Evolutionary conservation across 2,888 invertebrate genomes (phyloP), one percentile per base, ranked within the genome.

Genomic region (Theodoxus fluviatilis): DNA sequence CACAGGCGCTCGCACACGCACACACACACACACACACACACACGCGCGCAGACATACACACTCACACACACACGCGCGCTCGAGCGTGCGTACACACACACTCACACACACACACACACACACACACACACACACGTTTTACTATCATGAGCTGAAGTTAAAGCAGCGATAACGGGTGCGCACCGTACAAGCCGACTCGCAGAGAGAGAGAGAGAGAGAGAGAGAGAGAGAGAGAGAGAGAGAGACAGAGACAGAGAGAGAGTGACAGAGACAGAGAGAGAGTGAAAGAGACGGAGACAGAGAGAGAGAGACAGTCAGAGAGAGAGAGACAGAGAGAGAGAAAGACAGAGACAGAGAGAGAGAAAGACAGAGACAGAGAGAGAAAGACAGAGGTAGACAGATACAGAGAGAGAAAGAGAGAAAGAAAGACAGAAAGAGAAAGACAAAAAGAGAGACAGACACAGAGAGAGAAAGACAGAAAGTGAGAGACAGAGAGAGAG

Each of bases 401-500:
- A 35, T 37, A 12, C 3, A 28, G 40, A 22, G 68, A 6, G 67
- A 12, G 67, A 55, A 55, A 12, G 37, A 37, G 67, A 33, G 67
- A 37, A 33, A 33, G 49, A 37, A 55, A 37, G 67, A 55, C n/a
- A n/a, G n/a, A 52, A 31, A 55, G 12, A 55, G 12, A 55, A 4
- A 25, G 55, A 55, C 3, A 55, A 31, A 55, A 2, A 55, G 12
- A 25, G 55, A 55, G 25, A 55, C 28, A 55, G 55, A 25, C 28
- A 55, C 3, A 55, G 25, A 25, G 25, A 55, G 12, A 55, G 15
- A 22, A 7, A 33, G 63, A 63, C 35, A 35, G 63, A 63, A 31
- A 40, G 55, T 12, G 68, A 40, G 55, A 38, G 57, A 37, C 15
- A 38, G 68, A 37, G 68, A 25, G 68, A 40, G 55, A 38, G 55